These are phyloP conservation scores for Nasua narica DNA, from an alignment of 2,797 vertebrate genomes.

Conservation along the genomic window DNA sequence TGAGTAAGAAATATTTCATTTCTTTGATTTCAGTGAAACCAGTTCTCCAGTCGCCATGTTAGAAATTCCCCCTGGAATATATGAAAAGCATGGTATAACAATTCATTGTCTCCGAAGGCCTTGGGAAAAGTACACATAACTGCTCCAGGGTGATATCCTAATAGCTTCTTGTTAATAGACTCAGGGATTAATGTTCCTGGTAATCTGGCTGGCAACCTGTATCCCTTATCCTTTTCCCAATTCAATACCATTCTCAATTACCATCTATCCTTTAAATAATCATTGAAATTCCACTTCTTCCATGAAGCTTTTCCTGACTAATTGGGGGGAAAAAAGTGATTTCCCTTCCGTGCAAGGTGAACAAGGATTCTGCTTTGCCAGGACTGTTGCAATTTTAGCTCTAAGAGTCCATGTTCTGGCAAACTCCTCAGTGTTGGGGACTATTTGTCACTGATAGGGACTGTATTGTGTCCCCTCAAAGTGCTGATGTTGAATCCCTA, in stretches of 20 bases:
- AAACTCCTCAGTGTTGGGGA: neutral
- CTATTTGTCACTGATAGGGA: neutral
- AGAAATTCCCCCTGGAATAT: neutral
- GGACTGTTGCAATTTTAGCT: neutral
- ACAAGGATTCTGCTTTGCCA: neutral
- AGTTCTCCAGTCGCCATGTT: neutral
- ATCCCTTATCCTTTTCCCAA: neutral
- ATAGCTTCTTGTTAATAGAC: neutral
- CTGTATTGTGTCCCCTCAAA: neutral
- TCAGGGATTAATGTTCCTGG: conserved; percentile 9
- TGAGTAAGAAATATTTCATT: neutral
- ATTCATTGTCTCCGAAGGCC: neutral
- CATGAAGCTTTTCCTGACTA: neutral
- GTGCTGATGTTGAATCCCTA: neutral
- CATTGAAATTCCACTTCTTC: neutral
- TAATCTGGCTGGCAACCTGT: neutral
- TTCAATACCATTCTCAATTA: conserved; percentile 5
- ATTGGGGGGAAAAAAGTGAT: neutral
- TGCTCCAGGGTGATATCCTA: neutral
- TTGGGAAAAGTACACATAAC: neutral
- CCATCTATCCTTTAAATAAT: neutral
- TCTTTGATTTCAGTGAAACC: neutral
- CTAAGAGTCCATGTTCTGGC: neutral
- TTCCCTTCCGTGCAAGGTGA: neutral
- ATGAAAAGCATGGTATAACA: neutral